These are phyloP conservation scores for Macrotus californicus DNA, from an alignment of 2,113 vertebrate species.

Conservation along the genomic window DNA sequence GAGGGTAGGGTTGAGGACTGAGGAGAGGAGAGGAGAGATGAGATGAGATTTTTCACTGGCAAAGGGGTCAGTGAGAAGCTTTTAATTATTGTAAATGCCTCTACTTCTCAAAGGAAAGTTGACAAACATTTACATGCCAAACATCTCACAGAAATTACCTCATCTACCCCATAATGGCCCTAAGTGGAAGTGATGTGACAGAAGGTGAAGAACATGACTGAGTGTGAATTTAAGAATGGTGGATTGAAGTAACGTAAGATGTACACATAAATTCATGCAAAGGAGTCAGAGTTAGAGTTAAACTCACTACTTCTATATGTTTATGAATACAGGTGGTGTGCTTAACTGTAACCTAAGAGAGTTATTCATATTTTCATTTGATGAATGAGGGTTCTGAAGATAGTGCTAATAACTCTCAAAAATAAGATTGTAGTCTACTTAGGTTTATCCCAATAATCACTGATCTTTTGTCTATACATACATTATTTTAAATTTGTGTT, in stretches of 20 bases:
- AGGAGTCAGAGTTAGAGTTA: background rate
- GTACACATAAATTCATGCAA: background rate
- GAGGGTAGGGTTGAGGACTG: too few relatives aligned
- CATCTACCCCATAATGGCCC: background rate
- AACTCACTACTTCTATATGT: background rate
- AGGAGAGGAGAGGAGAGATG: background rate
- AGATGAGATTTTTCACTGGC: background rate
- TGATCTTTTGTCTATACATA: background rate
- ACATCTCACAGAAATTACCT: background rate
- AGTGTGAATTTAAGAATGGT: background rate
- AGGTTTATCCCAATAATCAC: background rate
- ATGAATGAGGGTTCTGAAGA: background rate
- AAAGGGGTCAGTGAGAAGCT: background rate
- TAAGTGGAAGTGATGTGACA: background rate
- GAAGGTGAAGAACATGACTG: background rate
- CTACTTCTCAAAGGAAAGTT: background rate
- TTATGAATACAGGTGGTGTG: background rate
- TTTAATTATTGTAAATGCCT: background rate
- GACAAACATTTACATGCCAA: background rate
- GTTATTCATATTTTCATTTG: background rate
- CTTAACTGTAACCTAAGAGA: background rate
- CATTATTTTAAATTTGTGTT: background rate
- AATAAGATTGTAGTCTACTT: background rate
- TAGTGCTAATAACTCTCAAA: background rate
- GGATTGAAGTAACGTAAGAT: background rate